Base-by-base conservation (phyloP, 2,888 invertebrate genomes). In the Agonopterix alstromeriana region DNA sequence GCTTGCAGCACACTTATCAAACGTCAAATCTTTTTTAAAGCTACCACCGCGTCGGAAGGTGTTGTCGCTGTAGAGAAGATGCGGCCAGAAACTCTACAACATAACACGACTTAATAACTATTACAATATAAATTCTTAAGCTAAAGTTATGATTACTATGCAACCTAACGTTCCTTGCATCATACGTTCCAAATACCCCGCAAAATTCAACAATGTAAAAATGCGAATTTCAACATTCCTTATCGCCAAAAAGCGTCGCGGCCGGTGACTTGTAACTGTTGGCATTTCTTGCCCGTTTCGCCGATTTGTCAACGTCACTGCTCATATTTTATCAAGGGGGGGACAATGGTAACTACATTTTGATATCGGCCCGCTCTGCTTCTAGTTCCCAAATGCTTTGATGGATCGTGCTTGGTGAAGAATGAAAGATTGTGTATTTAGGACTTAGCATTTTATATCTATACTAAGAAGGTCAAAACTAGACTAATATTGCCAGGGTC, bases 331-430 rank as follows among this genome's bases (percentile, higher is more conserved):
- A 86, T 84, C 82, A 78, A 73, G 58, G 58, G 58, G 61, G 70
- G 79, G 77, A 86, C 86, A 87, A 85, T 83, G 70, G 83, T 83
- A 80, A 86, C 83, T 85, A 83, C 77, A 77, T 83, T 85, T 83
- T 84, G 82, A 85, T 82, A 81, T 80, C 77, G 77, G 72, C 65
- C 58, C 70, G 71, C 67, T 55, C 60, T 51, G 63, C 64, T 67
- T 67, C 73, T 73, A 80, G 78, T 80, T 84, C 75, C 11, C 70
- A 77, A 73, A 67, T 70, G 62, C 68, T 42, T 75, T 83, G 85
- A 85, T 83, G 73, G 80, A 85, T 85, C 68, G 73, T 70, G 51
- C 53, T 57, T 63, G 2, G 27, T 27, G 27, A 27, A 27, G 27
- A 27, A 27, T 27, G 27, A 27, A 27, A 27, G 27, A 27, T 27